Base-by-base conservation (phyloP, 2,113 vertebrate species). In the Prunella himalayana region DNA sequence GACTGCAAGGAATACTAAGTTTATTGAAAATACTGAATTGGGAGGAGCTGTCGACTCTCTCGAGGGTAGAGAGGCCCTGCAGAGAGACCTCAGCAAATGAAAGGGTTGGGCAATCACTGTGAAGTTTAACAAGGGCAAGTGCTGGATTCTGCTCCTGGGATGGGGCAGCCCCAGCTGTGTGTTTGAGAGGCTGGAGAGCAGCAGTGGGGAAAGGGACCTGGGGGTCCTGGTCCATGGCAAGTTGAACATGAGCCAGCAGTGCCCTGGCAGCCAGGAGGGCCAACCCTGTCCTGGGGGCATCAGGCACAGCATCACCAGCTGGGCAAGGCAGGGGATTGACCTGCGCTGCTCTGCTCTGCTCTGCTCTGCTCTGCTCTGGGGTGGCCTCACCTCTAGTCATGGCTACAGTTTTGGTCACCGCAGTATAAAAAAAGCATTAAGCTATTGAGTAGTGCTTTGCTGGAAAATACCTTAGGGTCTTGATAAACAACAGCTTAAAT, bases 181-280 rank as follows among this genome's bases (percentile, higher is more conserved):
- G n/a, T 27, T 17, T 51, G 33, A 44, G 72, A 15, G 21, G 63
- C 37, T 69, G 45, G 63, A 51, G 42, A 75, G 27, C 14, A 28
- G 18, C 1, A 0, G 27, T 10, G 1, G 0, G 0, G 33, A 60
- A 33, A 51, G 27, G 45, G 9, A 3, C 6, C 45, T 68, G 22
- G 31, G 31, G 2, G 9, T 33, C 9, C 21, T 37, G 25, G 14
- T 51, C 2, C 1, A 8, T 51, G 63, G 45, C 2, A 51, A 37
- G 45, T 0, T 19, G 39, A 19, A 4, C 13, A 15, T 15, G 54
- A 77, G 45, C 1, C 53, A 60, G 45, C 27, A 44, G 44, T 31
- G 44, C 14, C 33, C 44, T 51, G 72, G 37, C 71, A 86, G 83
- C 37, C 83, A 28, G 16, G 45, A 37, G 37, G 3, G 45, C 5